These are phyloP conservation scores for Seriola dumerili DNA, from an alignment of 2,113 vertebrate genomes.

Conservation along the genomic window DNA sequence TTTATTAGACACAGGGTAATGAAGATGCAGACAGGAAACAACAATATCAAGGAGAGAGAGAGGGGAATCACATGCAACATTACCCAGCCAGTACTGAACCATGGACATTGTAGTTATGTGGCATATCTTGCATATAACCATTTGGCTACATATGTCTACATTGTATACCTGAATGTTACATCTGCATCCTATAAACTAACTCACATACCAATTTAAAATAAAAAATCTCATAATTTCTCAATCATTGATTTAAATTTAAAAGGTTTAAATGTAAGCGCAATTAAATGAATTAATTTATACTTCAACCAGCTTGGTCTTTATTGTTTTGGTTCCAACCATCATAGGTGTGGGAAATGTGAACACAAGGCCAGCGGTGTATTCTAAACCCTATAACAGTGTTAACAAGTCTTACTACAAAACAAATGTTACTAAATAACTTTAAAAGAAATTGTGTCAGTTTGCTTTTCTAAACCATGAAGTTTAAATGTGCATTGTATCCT, in stretches of 20 bases:
- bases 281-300: not conserved
- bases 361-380: not conserved
- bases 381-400: not conserved
- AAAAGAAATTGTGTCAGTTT: not conserved
- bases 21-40: not conserved
- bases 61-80: not conserved
- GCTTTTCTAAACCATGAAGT: not conserved
- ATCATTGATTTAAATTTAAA: not conserved
- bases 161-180: not conserved
- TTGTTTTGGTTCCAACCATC: not conserved
- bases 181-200: not conserved
- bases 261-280: not conserved
- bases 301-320: not conserved
- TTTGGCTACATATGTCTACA: not conserved
- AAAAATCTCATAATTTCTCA: too few relatives aligned
- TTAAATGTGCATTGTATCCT: not conserved
- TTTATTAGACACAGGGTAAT: not conserved
- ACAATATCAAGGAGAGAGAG: too few relatives aligned
- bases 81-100: not conserved
- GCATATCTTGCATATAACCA: not conserved
- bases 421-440: constrained; percentile 6
- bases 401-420: not conserved
- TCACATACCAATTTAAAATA: too few relatives aligned
- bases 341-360: not conserved
- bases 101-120: too few relatives aligned